Evolutionary conservation across 2,113 vertebrate species (phyloP).

Genomic region (Pristiophorus japonicus): DNA sequence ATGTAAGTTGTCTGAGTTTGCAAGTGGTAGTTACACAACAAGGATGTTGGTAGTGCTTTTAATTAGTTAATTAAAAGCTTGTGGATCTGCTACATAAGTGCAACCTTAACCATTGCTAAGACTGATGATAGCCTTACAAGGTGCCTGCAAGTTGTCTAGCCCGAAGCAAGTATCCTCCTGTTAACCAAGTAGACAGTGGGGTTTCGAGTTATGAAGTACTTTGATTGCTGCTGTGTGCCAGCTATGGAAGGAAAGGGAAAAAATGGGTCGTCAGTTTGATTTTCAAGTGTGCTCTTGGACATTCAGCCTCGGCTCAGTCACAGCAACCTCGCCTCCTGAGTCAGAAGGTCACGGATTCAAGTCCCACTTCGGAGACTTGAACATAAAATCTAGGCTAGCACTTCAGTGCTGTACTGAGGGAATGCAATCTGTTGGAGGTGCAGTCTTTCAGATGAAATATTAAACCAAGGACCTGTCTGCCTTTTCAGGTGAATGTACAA

Average conservation of each 20-base stretch:
- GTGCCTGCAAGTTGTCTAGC: not conserved
- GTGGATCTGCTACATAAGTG: not conserved
- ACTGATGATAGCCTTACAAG: not conserved
- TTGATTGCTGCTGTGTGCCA: not conserved
- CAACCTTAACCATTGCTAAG: not conserved
- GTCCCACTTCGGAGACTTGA: not conserved
- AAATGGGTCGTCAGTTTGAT: not conserved
- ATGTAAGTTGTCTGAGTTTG: not conserved
- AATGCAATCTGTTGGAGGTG: not conserved
- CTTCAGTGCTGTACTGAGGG: not conserved
- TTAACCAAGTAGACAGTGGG: not conserved
- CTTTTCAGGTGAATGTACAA: not conserved
- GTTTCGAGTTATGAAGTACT: not conserved
- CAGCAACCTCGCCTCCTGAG: not conserved
- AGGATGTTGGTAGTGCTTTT: not conserved
- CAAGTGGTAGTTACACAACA: not conserved
- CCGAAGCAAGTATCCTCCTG: not conserved
- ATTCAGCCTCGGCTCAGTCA: not conserved
- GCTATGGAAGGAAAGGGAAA: not conserved
- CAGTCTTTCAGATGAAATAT: not conserved
- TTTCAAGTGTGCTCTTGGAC: not conserved
- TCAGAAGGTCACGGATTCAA: not conserved
- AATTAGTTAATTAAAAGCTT: not conserved
- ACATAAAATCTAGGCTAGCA: not conserved
- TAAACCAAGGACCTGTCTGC: not conserved